Evolutionary conservation across 2,888 invertebrate genomes (phyloP).

Genomic region (Eupithecia vulgata): DNA sequence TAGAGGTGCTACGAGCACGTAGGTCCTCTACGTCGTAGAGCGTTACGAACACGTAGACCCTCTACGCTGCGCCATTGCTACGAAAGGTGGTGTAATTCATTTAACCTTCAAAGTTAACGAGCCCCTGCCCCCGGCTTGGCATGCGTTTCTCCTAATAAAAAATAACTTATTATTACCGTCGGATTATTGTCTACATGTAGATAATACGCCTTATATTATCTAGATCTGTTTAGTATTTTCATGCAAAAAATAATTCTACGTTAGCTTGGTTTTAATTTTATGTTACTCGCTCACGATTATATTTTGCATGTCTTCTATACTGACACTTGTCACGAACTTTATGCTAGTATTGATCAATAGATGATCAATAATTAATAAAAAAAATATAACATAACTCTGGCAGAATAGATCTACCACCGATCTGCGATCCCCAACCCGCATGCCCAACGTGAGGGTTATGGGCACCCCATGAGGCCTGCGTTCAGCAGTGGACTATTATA

Average conservation of each 20-base stretch:
- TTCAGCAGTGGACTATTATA: too few species aligned
- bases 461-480: too few species aligned
- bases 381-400: too few species aligned
- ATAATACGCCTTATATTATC: background rate
- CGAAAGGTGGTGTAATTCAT: background rate
- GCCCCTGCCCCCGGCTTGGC: background rate
- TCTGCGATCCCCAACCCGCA: too few species aligned
- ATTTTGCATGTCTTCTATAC: background rate
- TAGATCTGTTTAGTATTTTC: background rate
- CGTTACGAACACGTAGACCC: conserved; percentile 10
- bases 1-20: conserved; percentile 17
- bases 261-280: background rate
- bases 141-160: background rate
- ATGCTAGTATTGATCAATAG: background rate
- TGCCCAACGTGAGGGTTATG: too few species aligned
- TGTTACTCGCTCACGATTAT: background rate
- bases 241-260: background rate
- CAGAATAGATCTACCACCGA: too few species aligned
- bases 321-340: background rate
- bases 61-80: background rate
- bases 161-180: background rate
- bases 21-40: conserved; percentile 1
- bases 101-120: background rate
- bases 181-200: background rate
- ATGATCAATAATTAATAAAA: too few species aligned